Conservation (phyloP, 2,888 invertebrate species). For the Apamea sordens region DNA sequence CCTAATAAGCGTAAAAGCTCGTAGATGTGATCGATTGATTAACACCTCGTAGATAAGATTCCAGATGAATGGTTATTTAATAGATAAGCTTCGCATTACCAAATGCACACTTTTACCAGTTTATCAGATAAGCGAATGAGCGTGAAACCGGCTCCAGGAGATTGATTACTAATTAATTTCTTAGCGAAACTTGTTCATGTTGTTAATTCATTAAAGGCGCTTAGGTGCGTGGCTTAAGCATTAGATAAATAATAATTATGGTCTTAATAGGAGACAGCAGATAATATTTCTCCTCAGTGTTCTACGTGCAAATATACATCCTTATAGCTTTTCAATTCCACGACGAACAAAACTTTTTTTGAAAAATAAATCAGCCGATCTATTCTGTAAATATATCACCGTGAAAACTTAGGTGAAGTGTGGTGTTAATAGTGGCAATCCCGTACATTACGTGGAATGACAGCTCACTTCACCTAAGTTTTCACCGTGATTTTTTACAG, state of each 20-base stretch:
- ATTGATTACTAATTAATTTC: conserved; percentile 43
- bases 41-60: conserved; percentile 43
- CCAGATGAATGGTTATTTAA: conserved; percentile 35
- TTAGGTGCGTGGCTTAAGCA: conserved; percentile 10
- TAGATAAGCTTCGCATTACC: conserved; percentile 44
- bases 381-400: too few relatives aligned
- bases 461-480: too few relatives aligned
- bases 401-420: too few relatives aligned
- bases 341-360: not conserved
- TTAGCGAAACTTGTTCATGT: conserved; percentile 27
- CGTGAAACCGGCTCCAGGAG: conserved; percentile 22
- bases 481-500: too few relatives aligned
- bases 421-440: too few relatives aligned
- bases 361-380: not conserved
- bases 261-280: not conserved
- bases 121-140: conserved; percentile 43
- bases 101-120: conserved; percentile 38
- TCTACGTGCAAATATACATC: not conserved
- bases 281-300: not conserved
- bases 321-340: not conserved
- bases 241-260: conserved; percentile 11
- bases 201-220: conserved; percentile 36
- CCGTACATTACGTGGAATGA: too few relatives aligned
- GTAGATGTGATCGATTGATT: conserved; percentile 31
- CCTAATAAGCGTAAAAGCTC: conserved; percentile 8